Evolutionary conservation across 2,113 vertebrate species (phyloP), one percentile per base, ranked within the genome.

Genomic region (Catharus fuscescens): DNA sequence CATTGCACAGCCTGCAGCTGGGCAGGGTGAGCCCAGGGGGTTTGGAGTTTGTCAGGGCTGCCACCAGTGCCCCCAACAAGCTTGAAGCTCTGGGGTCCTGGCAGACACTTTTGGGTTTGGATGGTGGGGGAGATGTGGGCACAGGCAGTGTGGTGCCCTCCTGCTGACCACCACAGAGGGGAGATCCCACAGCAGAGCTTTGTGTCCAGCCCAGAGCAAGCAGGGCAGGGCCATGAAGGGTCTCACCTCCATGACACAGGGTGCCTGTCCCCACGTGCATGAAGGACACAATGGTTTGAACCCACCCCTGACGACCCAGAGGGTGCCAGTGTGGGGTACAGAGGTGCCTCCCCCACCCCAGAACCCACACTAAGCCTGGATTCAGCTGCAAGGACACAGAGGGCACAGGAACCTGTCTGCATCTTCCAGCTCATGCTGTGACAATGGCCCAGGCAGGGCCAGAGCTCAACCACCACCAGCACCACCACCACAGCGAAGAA

Each of bases 401-500:
- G 38, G 21, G 32, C 18, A 29, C 5, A 19, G 54, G 18, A 65
- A 50, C 20, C 45, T 48, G 45, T 38, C 34, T 26, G 23, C 28
- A 9, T 12, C 32, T 14, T 1, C 34, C 72, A 76, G 50, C 24
- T 69, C 53, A 21, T 0, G 5, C 18, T 6, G 15, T 11, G 28
- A n/a, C 20, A 21, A 29, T 10, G 25, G 34, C 3, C 1, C 40
- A 47, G 12, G 1, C 36, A 34, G n/a, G 26, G 24, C 21, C 20
- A 21, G 80, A 23, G 25, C 79, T 54, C 47, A 32, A 61, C 6
- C 2, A 2, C 3, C 1, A 3, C 1, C 4, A 56, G 60, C 10
- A 1, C 19, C 0, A 0, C 3, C 8, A 4, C 2, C 4, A 5
- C 48, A 62, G 57, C 80, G n/a, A n/a, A n/a, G n/a, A n/a, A n/a